Percentiles rank a stretch among this genome's conserved stretches.
phyloP scores from a whole-genome alignment of 2,797 vertebrate species.

The Knipowitschia caucasica region DNA sequence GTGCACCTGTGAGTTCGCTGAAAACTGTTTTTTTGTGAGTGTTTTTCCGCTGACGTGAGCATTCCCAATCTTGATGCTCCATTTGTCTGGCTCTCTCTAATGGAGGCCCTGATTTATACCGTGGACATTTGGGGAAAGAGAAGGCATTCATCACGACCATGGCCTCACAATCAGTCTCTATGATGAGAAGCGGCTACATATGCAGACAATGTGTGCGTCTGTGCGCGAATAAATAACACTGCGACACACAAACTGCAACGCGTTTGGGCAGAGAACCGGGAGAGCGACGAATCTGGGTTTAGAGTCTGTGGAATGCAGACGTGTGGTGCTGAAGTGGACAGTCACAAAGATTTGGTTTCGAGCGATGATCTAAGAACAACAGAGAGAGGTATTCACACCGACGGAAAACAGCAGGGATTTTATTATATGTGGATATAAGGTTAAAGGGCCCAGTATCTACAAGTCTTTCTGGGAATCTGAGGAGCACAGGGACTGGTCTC shows the following conservation, averaged over 20 bases:
- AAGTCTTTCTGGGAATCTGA: too few species aligned
- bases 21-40: conserved; percentile 11
- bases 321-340: too few species aligned
- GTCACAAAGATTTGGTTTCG: too few species aligned
- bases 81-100: conserved; percentile 43
- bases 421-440: too few species aligned
- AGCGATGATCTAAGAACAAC: too few species aligned
- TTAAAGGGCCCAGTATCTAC: too few species aligned
- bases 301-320: too few species aligned
- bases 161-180: conserved; percentile 27
- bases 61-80: conserved; percentile 40
- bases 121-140: conserved; percentile 36
- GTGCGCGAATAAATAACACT: background rate
- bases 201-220: background rate
- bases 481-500: too few species aligned
- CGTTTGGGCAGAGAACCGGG: background rate
- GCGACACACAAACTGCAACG: background rate
- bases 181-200: conserved; percentile 12
- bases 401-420: too few species aligned
- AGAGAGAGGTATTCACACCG: too few species aligned
- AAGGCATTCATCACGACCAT: conserved; percentile 46
- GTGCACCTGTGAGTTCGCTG: background rate
- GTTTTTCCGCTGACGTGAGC: conserved; percentile 37
- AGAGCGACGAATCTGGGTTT: background rate
- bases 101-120: conserved; percentile 51